Evolutionary conservation across 2,888 invertebrate genomes (phyloP), one percentile per base, ranked within the genome.

Genomic region (Glaucopsyche alexis): DNA sequence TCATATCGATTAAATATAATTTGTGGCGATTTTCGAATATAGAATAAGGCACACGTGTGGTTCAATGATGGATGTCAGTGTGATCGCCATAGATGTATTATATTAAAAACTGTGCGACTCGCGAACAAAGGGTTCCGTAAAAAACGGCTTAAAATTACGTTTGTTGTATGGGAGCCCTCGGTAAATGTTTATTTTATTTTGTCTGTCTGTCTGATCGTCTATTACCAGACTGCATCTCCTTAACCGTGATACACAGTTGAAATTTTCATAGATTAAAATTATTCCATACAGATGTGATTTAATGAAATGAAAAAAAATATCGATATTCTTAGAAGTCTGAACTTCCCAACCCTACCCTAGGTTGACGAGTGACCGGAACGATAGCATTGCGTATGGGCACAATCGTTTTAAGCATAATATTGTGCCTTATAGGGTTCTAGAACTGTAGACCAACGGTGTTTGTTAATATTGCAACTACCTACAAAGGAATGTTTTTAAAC

Each of bases 361-460:
- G 29, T 29, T 29, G 3, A 29, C 29, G 29, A 29, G 47, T 69
- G 69, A 69, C 69, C 49, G 69, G 69, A 69, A 69, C 69, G 49
- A 69, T 49, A 49, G 69, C 29, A 14, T 69, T 69, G 69, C 69
- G 49, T 14, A 47, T 13, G 47, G 47, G 19, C 67, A 45, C 67
- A 19, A 67, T 67, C 67, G 67, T 16, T 47, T 19, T 0, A 5
- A 49, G 29, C 47, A 19, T 47, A 69, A 69, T 19, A 42, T 65
- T 42, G 42, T 66, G n/a, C 40, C 1, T 40, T 42, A 4, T 42
- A n/a, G 42, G 14, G 65, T 40, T 66, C 14, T 40, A 29, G n/a
- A 14, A 38, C 13, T 42, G 9, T 16, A 42, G 13, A 50, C 50
- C 50, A n/a, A 2, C 45, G 45, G 13, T n/a, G 14, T n/a, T n/a